Evolutionary conservation across 2,888 invertebrate species (phyloP), one percentile per base, ranked within the genome.

Genomic region (Folsomia candida): DNA sequence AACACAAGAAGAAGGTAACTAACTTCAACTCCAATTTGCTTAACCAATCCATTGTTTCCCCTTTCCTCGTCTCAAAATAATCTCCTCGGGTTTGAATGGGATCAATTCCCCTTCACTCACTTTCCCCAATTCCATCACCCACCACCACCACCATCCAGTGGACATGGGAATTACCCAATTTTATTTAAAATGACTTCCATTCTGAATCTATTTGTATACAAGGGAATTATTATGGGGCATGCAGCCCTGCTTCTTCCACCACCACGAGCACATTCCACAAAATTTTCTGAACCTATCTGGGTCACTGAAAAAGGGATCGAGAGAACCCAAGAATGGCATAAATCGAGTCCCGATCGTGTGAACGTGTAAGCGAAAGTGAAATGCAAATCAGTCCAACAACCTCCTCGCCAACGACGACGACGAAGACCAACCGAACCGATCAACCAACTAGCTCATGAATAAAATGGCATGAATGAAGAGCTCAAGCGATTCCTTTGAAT

Each of bases 141-240:
- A 54, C 4, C n/a, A 4, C 54, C 4, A 37, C 14, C 37, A 37
- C 6, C 14, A 37, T 37, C 37, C 4, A 37, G 37, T 37, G 37
- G 37, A 37, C 37, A 54, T 54, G 54, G 6, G n/a, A 54, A 54
- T 54, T 54, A 54, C 54, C 54, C 54, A 54, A 54, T 54, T 54
- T 54, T 54, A 54, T 54, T 54, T 54, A 6, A n/a, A 54, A 54
- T 54, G 54, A n/a, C 6, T 22, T 54, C 54, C 4, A 4, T 9
- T 37, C 37, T 9, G 37, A 14, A 37, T 37, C 37, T 14, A 37
- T 9, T 9, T 4, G 37, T 37, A 9, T 4, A 14, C 6, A 14
- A 37, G 37, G 37, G 14, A 14, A 37, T 37, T 37, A 37, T 37
- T 37, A 9, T 37, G 37, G 37, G 37, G 37, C 14, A 37, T 37